Percentiles rank a stretch among this genome's conserved stretches.
Conservation (phyloP, 2,888 invertebrate genomes). For the Athetis lepigone region DNA sequence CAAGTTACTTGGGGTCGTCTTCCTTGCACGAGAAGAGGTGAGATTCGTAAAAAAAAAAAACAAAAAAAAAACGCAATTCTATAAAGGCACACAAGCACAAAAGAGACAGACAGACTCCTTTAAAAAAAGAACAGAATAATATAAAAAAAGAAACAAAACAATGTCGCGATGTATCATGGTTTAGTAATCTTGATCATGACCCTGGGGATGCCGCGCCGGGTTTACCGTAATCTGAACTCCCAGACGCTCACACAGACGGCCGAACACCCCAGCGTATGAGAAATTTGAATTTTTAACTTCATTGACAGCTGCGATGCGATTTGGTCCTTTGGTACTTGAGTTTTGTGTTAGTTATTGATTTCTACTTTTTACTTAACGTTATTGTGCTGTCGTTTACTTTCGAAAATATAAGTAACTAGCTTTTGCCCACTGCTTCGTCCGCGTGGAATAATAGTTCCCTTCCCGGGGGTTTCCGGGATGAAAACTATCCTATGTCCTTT, state of each 20-base stretch:
- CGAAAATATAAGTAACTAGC: too few species aligned
- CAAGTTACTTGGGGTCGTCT: too few species aligned
- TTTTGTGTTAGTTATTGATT: neutral
- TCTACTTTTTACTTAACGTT: too few species aligned
- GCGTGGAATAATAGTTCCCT: too few species aligned
- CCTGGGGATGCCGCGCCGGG: slow-evolving; percentile 45
- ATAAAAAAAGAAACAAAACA: slow-evolving; percentile 28
- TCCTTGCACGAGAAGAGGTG: too few species aligned
- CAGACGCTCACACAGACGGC: slow-evolving; percentile 56
- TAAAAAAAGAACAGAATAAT: slow-evolving; percentile 6
- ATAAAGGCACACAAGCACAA: neutral
- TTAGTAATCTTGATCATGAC: slow-evolving; percentile 56
- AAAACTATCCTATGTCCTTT: too few species aligned
- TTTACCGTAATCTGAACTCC: slow-evolving; percentile 53
- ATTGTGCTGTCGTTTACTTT: too few species aligned
- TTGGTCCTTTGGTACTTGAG: slow-evolving; percentile 1
- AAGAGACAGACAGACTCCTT: neutral
- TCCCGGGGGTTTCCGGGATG: too few species aligned
- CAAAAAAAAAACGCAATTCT: neutral
- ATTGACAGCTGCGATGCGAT: slow-evolving; percentile 28
- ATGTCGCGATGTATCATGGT: slow-evolving; percentile 23
- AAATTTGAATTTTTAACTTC: slow-evolving; percentile 43
- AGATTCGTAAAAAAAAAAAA: too few species aligned
- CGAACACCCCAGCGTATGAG: slow-evolving; percentile 37
- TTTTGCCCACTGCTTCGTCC: too few species aligned